Conservation (phyloP, 2,888 invertebrate genomes). For the Cephonodes hylas region DNA sequence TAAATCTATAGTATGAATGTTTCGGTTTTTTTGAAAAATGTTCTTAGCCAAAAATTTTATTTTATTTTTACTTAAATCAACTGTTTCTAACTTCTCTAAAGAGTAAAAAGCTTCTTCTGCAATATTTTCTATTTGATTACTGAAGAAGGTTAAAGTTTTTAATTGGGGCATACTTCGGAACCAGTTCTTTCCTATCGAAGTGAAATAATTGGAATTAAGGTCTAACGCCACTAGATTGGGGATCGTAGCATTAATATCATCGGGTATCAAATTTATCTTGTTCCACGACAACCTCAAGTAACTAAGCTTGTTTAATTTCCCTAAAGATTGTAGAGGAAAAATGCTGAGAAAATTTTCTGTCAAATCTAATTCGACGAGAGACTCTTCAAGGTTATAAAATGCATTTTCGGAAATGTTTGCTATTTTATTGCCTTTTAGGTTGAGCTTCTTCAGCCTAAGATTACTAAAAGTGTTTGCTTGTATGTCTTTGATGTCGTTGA, state of each 20-base stretch:
- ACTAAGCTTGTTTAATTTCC: constrained; percentile 86
- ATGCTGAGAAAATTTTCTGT: constrained; percentile 92
- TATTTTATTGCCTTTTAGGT: constrained; percentile 92
- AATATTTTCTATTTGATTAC: constrained; percentile 90
- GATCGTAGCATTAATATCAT: constrained; percentile 86
- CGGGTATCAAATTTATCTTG: constrained; percentile 88
- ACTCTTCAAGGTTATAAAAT: constrained; percentile 88
- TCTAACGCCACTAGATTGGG: constrained; percentile 89
- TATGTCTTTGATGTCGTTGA: constrained; percentile 91
- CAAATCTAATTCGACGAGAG: constrained; percentile 90
- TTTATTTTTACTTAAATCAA: constrained; percentile 94
- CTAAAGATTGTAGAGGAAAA: constrained; percentile 90
- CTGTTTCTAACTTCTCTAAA: constrained; percentile 87
- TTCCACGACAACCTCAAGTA: constrained; percentile 90
- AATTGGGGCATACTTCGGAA: constrained; percentile 90
- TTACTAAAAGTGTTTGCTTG: constrained; percentile 93
- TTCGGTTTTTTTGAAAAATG: constrained; percentile 88
- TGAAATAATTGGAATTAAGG: constrained; percentile 92
- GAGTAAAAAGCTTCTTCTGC: constrained; percentile 89
- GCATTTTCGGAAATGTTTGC: constrained; percentile 91
- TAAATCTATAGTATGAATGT: constrained; percentile 90
- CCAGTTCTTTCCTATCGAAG: constrained; percentile 87
- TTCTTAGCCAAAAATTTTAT: constrained; percentile 87
- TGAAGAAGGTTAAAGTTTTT: constrained; percentile 90
- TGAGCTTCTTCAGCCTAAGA: constrained; percentile 88